Evolutionary conservation across 2,888 invertebrate species (phyloP).

Genomic region (Blera fallax): DNA sequence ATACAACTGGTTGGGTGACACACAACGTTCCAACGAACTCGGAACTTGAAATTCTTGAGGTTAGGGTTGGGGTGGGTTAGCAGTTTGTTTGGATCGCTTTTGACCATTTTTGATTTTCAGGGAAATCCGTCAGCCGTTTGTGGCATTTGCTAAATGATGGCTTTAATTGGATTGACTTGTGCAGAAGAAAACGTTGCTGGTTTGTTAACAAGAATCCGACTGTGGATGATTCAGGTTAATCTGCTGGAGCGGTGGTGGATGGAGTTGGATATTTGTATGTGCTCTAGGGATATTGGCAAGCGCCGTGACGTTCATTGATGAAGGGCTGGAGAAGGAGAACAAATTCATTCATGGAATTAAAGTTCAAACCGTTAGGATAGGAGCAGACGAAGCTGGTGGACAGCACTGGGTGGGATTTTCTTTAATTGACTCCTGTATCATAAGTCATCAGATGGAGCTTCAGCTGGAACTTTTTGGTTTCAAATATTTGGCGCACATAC

Average conservation of each 20-base stretch:
- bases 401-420: too few species aligned
- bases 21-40: not conserved
- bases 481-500: too few species aligned
- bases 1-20: not conserved
- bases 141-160: slow-evolving; percentile 52
- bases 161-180: slow-evolving; percentile 48
- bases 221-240: slow-evolving; percentile 4
- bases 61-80: not conserved
- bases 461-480: too few species aligned
- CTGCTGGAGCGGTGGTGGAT: not conserved
- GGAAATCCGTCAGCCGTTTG: slow-evolving; percentile 28
- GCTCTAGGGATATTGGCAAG: too few species aligned
- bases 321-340: too few species aligned
- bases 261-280: too few species aligned
- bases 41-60: slow-evolving; percentile 22
- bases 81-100: slow-evolving; percentile 14
- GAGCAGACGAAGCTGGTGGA: too few species aligned
- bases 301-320: too few species aligned
- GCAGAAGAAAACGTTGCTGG: slow-evolving; percentile 5
- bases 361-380: too few species aligned
- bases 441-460: too few species aligned
- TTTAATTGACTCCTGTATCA: too few species aligned
- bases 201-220: slow-evolving; percentile 20
- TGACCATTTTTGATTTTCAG: slow-evolving; percentile 38
- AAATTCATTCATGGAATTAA: too few species aligned